Evolutionary conservation across 2,113 vertebrate genomes (phyloP).

Genomic region (Philantomba maxwellii): DNA sequence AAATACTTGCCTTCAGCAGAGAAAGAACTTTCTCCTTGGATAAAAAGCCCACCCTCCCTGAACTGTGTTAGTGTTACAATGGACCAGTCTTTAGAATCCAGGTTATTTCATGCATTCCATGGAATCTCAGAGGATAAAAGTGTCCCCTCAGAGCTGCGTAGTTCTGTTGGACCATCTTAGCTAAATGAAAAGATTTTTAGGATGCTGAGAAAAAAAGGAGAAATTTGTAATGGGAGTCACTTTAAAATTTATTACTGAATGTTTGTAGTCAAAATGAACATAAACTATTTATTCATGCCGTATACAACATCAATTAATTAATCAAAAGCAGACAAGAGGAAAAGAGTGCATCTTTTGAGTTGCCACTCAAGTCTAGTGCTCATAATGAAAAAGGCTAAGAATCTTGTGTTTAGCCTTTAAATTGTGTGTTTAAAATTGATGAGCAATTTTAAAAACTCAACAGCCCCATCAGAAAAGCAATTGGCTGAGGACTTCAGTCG

Average conservation of each 20-base stretch:
- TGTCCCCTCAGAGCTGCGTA: not conserved
- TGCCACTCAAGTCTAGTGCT: slow-evolving; percentile 20
- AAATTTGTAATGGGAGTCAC: not conserved
- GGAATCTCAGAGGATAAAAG: not conserved
- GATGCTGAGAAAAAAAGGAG: not conserved
- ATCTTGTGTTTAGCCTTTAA: not conserved
- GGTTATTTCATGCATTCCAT: not conserved
- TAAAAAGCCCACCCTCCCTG: not conserved
- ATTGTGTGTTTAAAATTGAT: not conserved
- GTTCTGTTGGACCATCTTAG: not conserved
- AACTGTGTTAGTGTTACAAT: not conserved
- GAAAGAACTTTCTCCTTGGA: not conserved
- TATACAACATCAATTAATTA: slow-evolving; percentile 4
- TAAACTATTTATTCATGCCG: not conserved
- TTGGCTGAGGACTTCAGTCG: not conserved
- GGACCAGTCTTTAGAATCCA: not conserved
- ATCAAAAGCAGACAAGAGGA: slow-evolving; percentile 18
- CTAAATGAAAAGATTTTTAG: not conserved
- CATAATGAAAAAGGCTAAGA: not conserved
- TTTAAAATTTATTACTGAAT: not conserved
- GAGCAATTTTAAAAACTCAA: not conserved
- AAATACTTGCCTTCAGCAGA: not conserved
- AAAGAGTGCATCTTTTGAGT: not conserved
- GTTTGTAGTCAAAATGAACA: not conserved
- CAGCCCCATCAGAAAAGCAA: not conserved